A percentile compares a stretch with the other conserved stretches of the same genome.
phyloP scores from a whole-genome alignment of 1,140 invertebrate genomes.

The Ruditapes philippinarum region DNA sequence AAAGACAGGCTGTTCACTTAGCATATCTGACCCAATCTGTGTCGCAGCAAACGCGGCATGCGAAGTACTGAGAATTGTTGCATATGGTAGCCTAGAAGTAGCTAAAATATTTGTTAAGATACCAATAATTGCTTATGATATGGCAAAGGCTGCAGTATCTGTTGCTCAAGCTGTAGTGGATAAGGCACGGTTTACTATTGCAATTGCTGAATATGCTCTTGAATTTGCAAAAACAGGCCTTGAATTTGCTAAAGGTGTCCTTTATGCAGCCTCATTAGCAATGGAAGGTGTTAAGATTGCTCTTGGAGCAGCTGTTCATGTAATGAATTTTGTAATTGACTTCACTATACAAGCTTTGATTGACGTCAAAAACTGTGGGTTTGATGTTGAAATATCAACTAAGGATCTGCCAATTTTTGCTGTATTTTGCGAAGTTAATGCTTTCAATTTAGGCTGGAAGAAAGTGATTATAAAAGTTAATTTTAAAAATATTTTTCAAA shows the following conservation, averaged over 20 bases:
- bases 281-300: constrained; percentile 56
- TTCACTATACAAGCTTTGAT: constrained; percentile 40
- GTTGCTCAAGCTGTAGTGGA: constrained; percentile 58
- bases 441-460: constrained; percentile 50
- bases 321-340: constrained; percentile 46
- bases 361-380: constrained; percentile 64
- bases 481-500: constrained; percentile 61
- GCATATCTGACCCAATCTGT: constrained; percentile 49
- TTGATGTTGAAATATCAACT: constrained; percentile 55
- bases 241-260: constrained; percentile 26
- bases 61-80: constrained; percentile 15
- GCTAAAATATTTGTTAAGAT: constrained; percentile 52
- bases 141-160: constrained; percentile 40
- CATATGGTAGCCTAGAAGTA: constrained; percentile 39
- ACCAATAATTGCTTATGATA: constrained; percentile 45
- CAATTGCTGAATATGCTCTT: constrained; percentile 29
- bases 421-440: constrained; percentile 64
- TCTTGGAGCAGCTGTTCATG: constrained; percentile 25
- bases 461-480: constrained; percentile 35
- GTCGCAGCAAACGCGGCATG: constrained; percentile 47
- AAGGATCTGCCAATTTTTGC: constrained; percentile 47
- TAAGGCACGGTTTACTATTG: constrained; percentile 43
- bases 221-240: constrained; percentile 18
- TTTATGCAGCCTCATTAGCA: constrained; percentile 36
- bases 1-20: constrained; percentile 54